Conservation (phyloP, 2,797 vertebrate species). For the Propithecus perrieri region DNA sequence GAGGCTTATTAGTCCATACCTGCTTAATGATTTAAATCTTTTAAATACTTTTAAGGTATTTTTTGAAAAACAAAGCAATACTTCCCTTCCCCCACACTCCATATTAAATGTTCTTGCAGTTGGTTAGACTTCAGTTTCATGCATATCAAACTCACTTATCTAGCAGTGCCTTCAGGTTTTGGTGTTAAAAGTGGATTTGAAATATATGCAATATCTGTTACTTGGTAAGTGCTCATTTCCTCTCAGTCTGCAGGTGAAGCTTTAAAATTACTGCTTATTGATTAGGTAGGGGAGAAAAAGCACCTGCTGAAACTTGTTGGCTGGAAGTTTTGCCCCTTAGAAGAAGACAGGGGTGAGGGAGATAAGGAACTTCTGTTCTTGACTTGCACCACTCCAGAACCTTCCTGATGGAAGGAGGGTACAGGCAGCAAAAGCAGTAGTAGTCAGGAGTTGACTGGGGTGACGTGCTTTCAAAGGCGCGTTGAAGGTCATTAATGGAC, state of each 20-base stretch:
- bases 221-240: slow-evolving; percentile 38
- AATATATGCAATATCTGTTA: not conserved
- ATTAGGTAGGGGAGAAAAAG: slow-evolving; percentile 16
- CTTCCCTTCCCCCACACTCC: not conserved
- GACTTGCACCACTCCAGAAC: not conserved
- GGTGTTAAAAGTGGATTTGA: slow-evolving; percentile 19
- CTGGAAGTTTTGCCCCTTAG: not conserved
- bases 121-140: not conserved
- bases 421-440: not conserved
- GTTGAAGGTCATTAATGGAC: not conserved
- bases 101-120: not conserved
- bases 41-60: not conserved
- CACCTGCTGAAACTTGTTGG: not conserved
- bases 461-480: slow-evolving; percentile 47
- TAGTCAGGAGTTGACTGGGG: not conserved
- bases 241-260: not conserved
- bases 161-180: not conserved
- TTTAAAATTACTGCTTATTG: slow-evolving; percentile 39
- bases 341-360: not conserved
- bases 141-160: not conserved
- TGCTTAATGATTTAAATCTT: slow-evolving; percentile 2
- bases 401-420: not conserved
- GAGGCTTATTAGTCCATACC: not conserved
- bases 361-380: not conserved
- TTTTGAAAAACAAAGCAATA: not conserved